Percentiles rank a stretch among this genome's conserved stretches.
Evolutionary conservation across 2,888 invertebrate genomes (phyloP).

Genomic region (Idaea biselata): DNA sequence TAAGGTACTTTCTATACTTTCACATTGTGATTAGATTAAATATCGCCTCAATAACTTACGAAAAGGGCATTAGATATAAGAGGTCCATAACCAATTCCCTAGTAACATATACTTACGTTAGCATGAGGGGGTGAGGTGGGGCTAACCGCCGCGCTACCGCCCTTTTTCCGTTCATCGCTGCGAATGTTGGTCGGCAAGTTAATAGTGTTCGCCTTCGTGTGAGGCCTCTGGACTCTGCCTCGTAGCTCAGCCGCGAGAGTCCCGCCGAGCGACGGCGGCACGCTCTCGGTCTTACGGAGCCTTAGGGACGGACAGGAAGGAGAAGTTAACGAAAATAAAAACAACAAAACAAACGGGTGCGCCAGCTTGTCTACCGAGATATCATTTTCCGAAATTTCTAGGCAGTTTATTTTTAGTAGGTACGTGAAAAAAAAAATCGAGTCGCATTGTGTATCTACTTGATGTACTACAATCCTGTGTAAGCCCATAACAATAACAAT

Average conservation of each 20-base stretch:
- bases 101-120: constrained; percentile 55
- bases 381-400: constrained; percentile 10
- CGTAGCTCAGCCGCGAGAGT: constrained; percentile 59
- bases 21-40: too few relatives aligned
- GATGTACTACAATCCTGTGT: too few relatives aligned
- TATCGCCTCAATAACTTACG: neutral
- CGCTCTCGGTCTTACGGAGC: constrained; percentile 70
- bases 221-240: constrained; percentile 63
- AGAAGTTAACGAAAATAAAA: constrained; percentile 31
- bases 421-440: too few relatives aligned
- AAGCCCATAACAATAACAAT: too few relatives aligned
- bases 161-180: constrained; percentile 57
- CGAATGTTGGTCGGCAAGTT: constrained; percentile 77
- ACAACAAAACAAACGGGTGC: constrained; percentile 48
- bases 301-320: constrained; percentile 60
- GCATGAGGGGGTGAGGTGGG: constrained; percentile 69
- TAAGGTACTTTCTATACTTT: too few relatives aligned
- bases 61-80: neutral
- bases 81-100: neutral
- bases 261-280: constrained; percentile 63
- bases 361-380: constrained; percentile 43
- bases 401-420: constrained; percentile 4
- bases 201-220: constrained; percentile 81
- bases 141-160: constrained; percentile 47
- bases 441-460: too few relatives aligned